These are phyloP conservation scores for Sycophila sp. DNA, from an alignment of 1,140 invertebrate species.

Conservation along the genomic window DNA sequence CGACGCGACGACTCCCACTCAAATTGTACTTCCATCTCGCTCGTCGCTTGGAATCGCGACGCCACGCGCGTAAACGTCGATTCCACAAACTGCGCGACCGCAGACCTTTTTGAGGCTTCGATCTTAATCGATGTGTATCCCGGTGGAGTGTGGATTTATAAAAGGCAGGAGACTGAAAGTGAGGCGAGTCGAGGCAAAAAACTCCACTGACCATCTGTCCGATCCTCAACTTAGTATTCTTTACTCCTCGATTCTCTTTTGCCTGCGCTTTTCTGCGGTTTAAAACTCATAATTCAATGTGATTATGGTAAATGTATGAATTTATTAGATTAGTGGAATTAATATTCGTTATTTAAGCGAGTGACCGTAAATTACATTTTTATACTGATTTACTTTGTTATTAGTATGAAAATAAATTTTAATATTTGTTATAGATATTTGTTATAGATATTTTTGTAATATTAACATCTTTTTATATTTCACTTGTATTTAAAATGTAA, in stretches of 20 bases:
- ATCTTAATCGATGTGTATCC: conserved; percentile 29
- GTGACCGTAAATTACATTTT: no score
- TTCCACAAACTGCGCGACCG: conserved; percentile 20
- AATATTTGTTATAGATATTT: no score
- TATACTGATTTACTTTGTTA: no score
- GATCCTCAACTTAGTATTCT: neutral
- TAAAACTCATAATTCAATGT: neutral
- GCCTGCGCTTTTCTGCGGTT: neutral
- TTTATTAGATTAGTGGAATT: no score
- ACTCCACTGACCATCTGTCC: conserved; percentile 25
- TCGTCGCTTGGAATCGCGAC: neutral
- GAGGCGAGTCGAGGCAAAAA: neutral
- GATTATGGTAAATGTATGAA: no score
- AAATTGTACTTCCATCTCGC: no score
- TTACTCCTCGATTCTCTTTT: neutral
- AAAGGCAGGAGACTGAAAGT: conserved; percentile 12
- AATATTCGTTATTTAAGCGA: no score
- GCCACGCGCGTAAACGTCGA: neutral
- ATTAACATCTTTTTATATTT: no score
- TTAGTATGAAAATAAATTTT: no score
- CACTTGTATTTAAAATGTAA: no score
- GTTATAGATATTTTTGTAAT: no score
- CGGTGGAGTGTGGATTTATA: neutral
- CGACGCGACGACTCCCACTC: conserved; percentile 13
- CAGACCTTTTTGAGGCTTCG: conserved; percentile 28